These are phyloP conservation scores for Hecatera dysodea DNA, from an alignment of 2,888 invertebrate species.

Conservation along the genomic window DNA sequence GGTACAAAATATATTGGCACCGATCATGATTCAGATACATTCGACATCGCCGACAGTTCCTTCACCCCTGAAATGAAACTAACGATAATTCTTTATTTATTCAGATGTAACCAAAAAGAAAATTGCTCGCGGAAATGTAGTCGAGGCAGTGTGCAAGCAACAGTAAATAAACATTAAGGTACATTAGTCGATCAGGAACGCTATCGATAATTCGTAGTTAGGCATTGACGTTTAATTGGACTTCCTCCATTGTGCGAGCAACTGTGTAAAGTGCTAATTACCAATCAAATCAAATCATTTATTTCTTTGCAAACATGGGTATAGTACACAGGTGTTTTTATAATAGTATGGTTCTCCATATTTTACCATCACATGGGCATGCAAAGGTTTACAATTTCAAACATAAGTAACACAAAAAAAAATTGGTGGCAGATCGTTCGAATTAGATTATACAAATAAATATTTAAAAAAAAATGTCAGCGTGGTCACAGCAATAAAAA, in stretches of 20 bases:
- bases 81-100: conserved; percentile 11
- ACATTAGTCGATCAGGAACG: conserved; percentile 36
- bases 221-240: conserved; percentile 20
- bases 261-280: conserved; percentile 27
- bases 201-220: conserved; percentile 44
- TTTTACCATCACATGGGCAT: too few relatives aligned
- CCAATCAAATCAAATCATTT: too few relatives aligned
- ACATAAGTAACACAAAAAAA: too few relatives aligned
- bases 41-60: conserved; percentile 29
- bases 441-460: too few relatives aligned
- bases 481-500: too few relatives aligned
- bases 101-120: not conserved
- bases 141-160: conserved; percentile 3
- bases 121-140: conserved; percentile 21
- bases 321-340: too few relatives aligned
- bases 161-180: conserved; percentile 40
- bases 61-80: conserved; percentile 29
- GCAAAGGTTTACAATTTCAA: too few relatives aligned
- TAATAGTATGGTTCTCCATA: too few relatives aligned
- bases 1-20: conserved; percentile 38
- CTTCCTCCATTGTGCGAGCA: conserved; percentile 33
- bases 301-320: too few relatives aligned
- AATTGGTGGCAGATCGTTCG: too few relatives aligned
- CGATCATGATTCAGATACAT: conserved; percentile 13
- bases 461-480: too few relatives aligned